Evolutionary conservation across 2,113 vertebrate species (phyloP), one percentile per base, ranked within the genome.

Genomic region (Corvus moneduloides): DNA sequence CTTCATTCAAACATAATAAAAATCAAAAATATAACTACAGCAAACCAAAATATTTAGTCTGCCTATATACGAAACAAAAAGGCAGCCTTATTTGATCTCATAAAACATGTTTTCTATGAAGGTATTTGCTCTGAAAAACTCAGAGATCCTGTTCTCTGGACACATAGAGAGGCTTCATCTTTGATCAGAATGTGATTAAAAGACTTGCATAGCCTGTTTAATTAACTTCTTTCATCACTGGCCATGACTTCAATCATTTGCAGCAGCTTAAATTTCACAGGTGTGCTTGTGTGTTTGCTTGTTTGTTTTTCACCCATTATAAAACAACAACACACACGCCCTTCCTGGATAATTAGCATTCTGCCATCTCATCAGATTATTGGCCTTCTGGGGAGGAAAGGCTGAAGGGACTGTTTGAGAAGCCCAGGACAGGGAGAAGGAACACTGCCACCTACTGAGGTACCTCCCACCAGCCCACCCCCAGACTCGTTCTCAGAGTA

Each of bases 221-320:
- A 92, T 93, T 92, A 56, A 78, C 62, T 87, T 73, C 21, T 92
- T 84, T 93, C 64, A 84, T 68, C 44, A 64, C 18, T 72, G 76
- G n/a, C 73, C 13, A 20, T 22, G 44, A 58, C 61, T 94, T 94
- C 83, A 93, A 78, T 90, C 49, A 75, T 90, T 81, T 89, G 14
- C 43, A 84, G 73, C 28, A 77, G 11, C 35, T 89, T 67, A 32
- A 71, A 77, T 90, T 90, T 93, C 89, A 81, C 91, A 94, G 91
- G 90, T 94, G 79, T 78, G 30, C 13, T 71, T 33, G 21, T 52
- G 22, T 78, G 46, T 44, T 20, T 81, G 46, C 78, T 82, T 77
- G 71, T 66, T 87, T 91, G 63, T 24, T 95, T 95, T 84, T 61
- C 43, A 55, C n/a, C 33, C 59, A 14, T 0, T 66, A 71, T 24